Percentiles rank a stretch among this genome's conserved stretches.
phyloP scores from a whole-genome alignment of 2,888 invertebrate species.

The Drosophila koepferae region DNA sequence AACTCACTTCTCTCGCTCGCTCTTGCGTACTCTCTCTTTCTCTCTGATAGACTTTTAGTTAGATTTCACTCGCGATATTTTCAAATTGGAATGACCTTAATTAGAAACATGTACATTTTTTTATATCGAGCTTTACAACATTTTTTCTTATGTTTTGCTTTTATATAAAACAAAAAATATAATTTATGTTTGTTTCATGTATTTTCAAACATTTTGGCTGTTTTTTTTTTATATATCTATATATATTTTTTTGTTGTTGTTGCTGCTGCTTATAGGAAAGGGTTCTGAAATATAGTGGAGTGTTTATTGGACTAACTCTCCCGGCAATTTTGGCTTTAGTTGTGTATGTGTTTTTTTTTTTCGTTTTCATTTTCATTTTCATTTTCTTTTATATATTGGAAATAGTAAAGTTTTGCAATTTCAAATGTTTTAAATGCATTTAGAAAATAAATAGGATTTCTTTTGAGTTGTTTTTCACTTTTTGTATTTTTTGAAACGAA shows the following conservation, averaged over 20 bases:
- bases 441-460: conserved; percentile 80
- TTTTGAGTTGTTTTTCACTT: conserved; percentile 25
- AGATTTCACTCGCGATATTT: conserved; percentile 77
- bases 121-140: conserved; percentile 67
- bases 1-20: conserved; percentile 29
- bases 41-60: conserved; percentile 58
- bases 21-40: conserved; percentile 29
- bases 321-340: conserved; percentile 76
- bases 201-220: conserved; percentile 61
- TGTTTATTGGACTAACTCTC: conserved; percentile 63
- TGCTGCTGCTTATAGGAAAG: conserved; percentile 71
- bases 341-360: conserved; percentile 15
- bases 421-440: conserved; percentile 78
- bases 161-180: conserved; percentile 29
- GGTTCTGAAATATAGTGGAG: conserved; percentile 68
- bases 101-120: conserved; percentile 78
- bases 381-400: conserved; percentile 51
- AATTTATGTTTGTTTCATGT: conserved; percentile 30
- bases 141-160: conserved; percentile 41
- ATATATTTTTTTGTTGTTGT: conserved; percentile 50
- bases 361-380: background rate
- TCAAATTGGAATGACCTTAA: conserved; percentile 80
- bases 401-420: conserved; percentile 79
- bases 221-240: conserved; percentile 23
- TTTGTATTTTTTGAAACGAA: conserved; percentile 52